A percentile compares a stretch with the other conserved stretches of the same genome.
phyloP scores from a whole-genome alignment of 2,888 invertebrate species.

The Nesidiocoris tenuis region DNA sequence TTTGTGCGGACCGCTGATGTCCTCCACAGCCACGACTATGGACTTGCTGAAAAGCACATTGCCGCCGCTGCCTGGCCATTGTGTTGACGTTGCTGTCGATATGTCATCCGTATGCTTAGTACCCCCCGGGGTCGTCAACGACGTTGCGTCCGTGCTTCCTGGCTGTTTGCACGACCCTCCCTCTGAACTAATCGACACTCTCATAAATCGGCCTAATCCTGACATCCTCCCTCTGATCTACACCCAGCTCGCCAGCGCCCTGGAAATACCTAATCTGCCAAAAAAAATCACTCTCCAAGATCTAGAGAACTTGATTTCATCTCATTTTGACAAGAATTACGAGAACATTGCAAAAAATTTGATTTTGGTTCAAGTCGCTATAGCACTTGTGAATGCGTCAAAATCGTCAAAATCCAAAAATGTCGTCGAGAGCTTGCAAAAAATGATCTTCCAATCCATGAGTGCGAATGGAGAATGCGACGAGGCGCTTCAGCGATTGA shows the following conservation, averaged over 20 bases:
- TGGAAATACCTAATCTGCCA: not conserved
- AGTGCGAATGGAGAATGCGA: constrained; percentile 53
- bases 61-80: constrained; percentile 64
- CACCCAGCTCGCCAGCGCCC: not conserved
- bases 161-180: constrained; percentile 55
- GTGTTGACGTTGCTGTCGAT: constrained; percentile 65
- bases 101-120: constrained; percentile 62
- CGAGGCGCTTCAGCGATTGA: constrained; percentile 41
- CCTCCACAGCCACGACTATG: constrained; percentile 58
- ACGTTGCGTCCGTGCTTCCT: constrained; percentile 51
- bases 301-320: constrained; percentile 4
- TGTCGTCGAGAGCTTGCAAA: constrained; percentile 63
- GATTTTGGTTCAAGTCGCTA: constrained; percentile 16
- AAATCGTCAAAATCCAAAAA: constrained; percentile 62
- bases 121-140: constrained; percentile 52
- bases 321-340: constrained; percentile 14
- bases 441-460: constrained; percentile 60
- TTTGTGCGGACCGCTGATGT: constrained; percentile 58
- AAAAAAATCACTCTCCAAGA: not conserved
- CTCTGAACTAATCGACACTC: constrained; percentile 10
- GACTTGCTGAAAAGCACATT: constrained; percentile 63
- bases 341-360: constrained; percentile 7
- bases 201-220: constrained; percentile 8
- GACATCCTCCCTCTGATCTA: constrained; percentile 13
- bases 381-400: constrained; percentile 59